Base-by-base conservation (phyloP, 2,797 vertebrate genomes). In the Nannoperca obscura region DNA sequence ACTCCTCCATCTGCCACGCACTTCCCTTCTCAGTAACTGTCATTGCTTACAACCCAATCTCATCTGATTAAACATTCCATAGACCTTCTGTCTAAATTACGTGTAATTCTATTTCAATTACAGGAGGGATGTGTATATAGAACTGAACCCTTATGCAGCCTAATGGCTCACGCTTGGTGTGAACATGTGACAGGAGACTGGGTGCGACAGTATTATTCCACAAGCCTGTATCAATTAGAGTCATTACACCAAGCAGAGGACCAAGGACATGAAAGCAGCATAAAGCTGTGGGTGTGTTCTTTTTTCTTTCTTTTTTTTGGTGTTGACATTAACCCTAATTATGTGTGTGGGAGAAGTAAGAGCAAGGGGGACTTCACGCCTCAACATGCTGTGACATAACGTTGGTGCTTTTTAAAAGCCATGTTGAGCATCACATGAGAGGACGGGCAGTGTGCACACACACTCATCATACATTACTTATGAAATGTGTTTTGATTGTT, bases 1-100 rank as follows among this genome's bases (percentile, higher is more conserved):
- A 74, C 91, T 88, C 87, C 86, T 91, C 95, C 95, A 94, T 95
- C 94, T 95, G 95, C 90, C 83, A 84, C 57, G 4, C 64, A 88
- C 77, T 74, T 72, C 85, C 83, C 84, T 68, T 62, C 74, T 81
- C 83, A 80, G 73, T 70, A 74, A 87, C 76, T 63, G 74, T 50
- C 64, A 53, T 72, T 32, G 38, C 77, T 80, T 63, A 60, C 58
- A n/a, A 84, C 74, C 87, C 83, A 66, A 64, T 76, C 81, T 74
- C 84, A 22, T 81, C 78, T 65, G 59, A 89, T 84, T 77, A 65
- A 86, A 79, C 55, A 67, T 58, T 53, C 59, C 44, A 20, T 19
- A 38, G 76, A 78, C 53, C 77, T 57, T 63, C 67, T 60, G 58
- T 46, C 59, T 17, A 27, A 66, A 82, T 70, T 13, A 83, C 22